These are phyloP conservation scores for Melitaea athalia DNA, from an alignment of 2,888 invertebrate genomes.

Conservation along the genomic window DNA sequence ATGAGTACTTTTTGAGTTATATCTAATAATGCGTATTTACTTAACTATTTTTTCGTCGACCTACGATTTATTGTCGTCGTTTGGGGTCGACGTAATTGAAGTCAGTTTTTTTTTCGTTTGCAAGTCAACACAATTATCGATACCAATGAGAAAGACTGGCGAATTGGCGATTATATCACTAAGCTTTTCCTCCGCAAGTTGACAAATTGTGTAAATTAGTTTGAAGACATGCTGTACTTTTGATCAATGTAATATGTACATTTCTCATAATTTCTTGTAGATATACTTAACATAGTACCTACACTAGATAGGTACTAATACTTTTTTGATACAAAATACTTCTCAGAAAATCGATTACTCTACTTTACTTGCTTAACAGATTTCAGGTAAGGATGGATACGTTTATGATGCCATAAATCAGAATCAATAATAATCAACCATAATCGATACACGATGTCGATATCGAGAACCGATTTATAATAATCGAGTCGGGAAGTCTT, in stretches of 20 bases:
- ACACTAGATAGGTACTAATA: background rate
- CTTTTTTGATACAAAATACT: background rate
- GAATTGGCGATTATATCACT: too few species aligned
- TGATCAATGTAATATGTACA: slow-evolving; percentile 17
- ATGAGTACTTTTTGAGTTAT: too few species aligned
- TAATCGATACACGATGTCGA: slow-evolving; percentile 61
- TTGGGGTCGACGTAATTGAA: too few species aligned
- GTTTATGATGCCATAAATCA: slow-evolving; percentile 55
- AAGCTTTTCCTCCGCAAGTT: too few species aligned
- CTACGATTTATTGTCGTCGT: too few species aligned
- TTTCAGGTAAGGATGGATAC: slow-evolving; percentile 45
- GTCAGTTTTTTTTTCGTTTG: too few species aligned
- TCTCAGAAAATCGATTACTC: background rate
- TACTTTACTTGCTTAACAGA: slow-evolving; percentile 30
- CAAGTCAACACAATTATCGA: too few species aligned
- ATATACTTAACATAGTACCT: background rate
- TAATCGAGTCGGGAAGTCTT: slow-evolving; percentile 47
- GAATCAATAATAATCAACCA: slow-evolving; percentile 68
- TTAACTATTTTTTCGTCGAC: too few species aligned
- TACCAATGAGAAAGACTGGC: too few species aligned
- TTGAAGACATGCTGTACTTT: too few species aligned
- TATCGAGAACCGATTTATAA: slow-evolving; percentile 62
- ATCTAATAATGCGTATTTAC: too few species aligned
- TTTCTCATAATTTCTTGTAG: background rate
- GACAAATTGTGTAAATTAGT: too few species aligned